phyloP scores from a whole-genome alignment of 2,113 vertebrate species.

The Seriola quinqueradiata region DNA sequence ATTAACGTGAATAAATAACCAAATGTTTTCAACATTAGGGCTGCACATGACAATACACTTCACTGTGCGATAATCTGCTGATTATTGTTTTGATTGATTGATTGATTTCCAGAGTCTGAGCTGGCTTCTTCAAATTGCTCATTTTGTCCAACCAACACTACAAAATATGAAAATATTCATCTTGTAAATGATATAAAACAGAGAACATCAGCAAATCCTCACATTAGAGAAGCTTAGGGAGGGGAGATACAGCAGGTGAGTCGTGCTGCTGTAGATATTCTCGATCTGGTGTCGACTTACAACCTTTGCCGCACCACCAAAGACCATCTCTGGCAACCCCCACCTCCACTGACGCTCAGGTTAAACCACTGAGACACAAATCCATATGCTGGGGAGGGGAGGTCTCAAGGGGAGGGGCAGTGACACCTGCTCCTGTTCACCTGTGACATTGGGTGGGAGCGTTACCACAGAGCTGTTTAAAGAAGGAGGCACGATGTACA shows the following conservation, averaged over 20 bases:
- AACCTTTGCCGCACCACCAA: not conserved
- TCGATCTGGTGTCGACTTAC: conserved; percentile 35
- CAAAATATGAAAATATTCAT: not conserved
- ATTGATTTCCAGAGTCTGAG: no score
- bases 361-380: conserved; percentile 3
- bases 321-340: not conserved
- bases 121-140: no score
- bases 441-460: conserved; percentile 13
- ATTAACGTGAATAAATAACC: no score
- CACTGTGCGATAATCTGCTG: no score
- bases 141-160: not conserved
- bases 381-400: not conserved
- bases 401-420: not conserved
- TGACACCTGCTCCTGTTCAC: conserved; percentile 10
- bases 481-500: no score
- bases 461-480: not conserved
- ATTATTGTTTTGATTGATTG: no score
- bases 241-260: not conserved
- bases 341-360: not conserved
- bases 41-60: not conserved
- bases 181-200: no score
- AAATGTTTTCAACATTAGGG: not conserved
- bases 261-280: not conserved
- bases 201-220: no score
- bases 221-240: not conserved